phyloP scores from a whole-genome alignment of 2,797 vertebrate genomes.

The Diplodus puntazzo region DNA sequence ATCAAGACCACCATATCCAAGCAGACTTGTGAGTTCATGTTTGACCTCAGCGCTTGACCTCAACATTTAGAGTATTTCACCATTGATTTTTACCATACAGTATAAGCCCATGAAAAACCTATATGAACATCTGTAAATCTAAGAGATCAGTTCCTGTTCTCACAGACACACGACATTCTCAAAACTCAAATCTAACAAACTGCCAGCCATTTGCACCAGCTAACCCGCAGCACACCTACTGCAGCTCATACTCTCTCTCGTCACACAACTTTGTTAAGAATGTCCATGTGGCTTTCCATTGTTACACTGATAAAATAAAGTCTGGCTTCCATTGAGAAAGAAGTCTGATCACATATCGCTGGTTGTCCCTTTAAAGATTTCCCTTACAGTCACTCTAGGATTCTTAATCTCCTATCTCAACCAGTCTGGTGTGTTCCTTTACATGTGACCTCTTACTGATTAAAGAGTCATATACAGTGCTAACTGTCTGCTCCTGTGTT shows the following conservation, averaged over 20 bases:
- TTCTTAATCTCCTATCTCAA: no score
- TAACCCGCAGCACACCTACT: neutral
- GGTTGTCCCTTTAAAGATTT: no score
- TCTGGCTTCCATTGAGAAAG: no score
- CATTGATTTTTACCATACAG: neutral
- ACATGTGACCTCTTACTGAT: no score
- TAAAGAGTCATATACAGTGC: no score
- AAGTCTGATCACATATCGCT: no score
- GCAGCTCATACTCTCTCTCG: neutral
- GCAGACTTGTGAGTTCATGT: slow-evolving; percentile 76
- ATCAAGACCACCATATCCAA: slow-evolving; percentile 80
- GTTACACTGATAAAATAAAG: no score
- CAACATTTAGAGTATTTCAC: neutral
- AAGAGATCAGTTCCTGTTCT: neutral
- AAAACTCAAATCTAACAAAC: neutral
- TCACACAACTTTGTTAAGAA: neutral
- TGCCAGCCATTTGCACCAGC: neutral
- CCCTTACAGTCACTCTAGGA: no score
- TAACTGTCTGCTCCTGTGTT: no score
- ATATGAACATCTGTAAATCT: neutral
- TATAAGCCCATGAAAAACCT: neutral
- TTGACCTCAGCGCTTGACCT: neutral
- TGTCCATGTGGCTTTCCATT: neutral
- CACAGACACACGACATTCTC: neutral
- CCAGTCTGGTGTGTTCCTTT: no score